phyloP scores from a whole-genome alignment of 2,888 invertebrate species.

The Chrysomela aeneicollis region DNA sequence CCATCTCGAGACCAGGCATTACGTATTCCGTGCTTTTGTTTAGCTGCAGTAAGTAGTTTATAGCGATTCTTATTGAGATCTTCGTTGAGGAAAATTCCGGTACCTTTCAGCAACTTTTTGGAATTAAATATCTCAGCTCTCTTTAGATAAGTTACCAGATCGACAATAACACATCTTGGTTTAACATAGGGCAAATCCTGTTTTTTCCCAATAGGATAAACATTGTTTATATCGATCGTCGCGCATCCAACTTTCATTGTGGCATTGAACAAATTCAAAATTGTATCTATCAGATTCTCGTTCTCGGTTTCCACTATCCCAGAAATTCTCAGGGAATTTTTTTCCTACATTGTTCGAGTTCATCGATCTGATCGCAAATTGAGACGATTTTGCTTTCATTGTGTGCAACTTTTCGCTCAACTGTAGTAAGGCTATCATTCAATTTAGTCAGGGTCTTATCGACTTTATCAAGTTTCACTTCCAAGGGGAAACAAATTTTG shows the following conservation, averaged over 20 bases:
- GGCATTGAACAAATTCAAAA: not conserved
- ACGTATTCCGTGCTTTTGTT: not conserved
- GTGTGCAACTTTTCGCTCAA: not conserved
- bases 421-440: not conserved
- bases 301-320: not conserved
- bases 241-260: not conserved
- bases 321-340: not conserved
- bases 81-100: not conserved
- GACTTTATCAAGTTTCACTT: not conserved
- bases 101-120: not conserved
- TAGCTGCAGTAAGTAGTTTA: not conserved
- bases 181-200: not conserved
- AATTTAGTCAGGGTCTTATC: not conserved
- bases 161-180: not conserved
- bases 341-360: not conserved
- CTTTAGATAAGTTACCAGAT: not conserved
- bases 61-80: not conserved
- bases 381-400: not conserved
- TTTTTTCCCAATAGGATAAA: not conserved
- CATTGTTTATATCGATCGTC: not conserved
- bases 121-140: not conserved
- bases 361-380: not conserved
- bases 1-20: not conserved
- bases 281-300: not conserved
- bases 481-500: not conserved